phyloP scores from a whole-genome alignment of 2,888 invertebrate genomes.

The Apantesis nais region DNA sequence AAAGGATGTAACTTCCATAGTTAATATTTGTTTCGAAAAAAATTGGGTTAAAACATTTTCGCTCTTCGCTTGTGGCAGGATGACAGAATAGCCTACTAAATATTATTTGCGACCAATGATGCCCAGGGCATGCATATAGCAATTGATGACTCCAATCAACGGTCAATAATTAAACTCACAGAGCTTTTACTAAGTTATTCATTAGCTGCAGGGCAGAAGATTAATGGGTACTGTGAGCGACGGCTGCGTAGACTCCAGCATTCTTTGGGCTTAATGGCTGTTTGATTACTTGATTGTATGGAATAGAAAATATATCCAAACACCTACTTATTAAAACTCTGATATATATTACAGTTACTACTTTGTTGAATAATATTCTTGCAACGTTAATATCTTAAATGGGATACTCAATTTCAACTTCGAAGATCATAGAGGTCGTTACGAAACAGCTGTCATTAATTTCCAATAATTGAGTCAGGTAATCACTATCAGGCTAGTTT shows the following conservation, averaged over 20 bases:
- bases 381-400: neutral
- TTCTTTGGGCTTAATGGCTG: conserved; percentile 10
- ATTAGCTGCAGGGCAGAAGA: conserved; percentile 29
- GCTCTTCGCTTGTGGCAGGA: conserved; percentile 24
- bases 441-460: neutral
- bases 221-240: conserved; percentile 36
- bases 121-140: conserved; percentile 56
- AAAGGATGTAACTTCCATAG: neutral
- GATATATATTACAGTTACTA: neutral
- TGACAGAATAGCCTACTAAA: conserved; percentile 23
- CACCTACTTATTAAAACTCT: neutral
- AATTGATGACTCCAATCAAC: conserved; percentile 64
- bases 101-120: conserved; percentile 50
- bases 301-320: neutral
- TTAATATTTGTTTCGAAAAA: neutral
- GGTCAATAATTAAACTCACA: conserved; percentile 53
- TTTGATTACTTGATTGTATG: conserved; percentile 11
- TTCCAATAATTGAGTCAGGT: neutral
- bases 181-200: conserved; percentile 42
- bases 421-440: neutral
- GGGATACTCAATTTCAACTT: no score
- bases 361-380: neutral
- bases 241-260: neutral
- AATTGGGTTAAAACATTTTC: neutral
- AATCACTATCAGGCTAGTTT: neutral